These are phyloP conservation scores for Galaxias olidus DNA, from an alignment of 2,797 vertebrate genomes.

Conservation along the genomic window DNA sequence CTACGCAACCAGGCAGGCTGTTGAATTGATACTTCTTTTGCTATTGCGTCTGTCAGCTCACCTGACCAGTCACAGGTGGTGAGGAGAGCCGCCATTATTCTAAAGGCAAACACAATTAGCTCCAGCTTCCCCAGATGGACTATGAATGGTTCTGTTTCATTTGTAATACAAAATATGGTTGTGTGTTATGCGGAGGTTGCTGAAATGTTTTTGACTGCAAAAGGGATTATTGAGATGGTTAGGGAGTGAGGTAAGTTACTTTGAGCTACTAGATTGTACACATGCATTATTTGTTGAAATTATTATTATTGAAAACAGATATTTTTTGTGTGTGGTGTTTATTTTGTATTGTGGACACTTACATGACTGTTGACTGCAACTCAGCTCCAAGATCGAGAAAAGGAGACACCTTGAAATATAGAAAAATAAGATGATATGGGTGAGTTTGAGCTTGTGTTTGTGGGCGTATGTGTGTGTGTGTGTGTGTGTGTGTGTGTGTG, in stretches of 20 bases:
- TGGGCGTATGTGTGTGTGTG: slow-evolving; percentile 4
- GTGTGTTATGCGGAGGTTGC: no score
- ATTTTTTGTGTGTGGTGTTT: slow-evolving; percentile 14
- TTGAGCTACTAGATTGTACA: slow-evolving; percentile 16
- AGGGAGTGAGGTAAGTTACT: slow-evolving; percentile 9
- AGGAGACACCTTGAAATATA: neutral
- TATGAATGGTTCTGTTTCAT: slow-evolving; percentile 37
- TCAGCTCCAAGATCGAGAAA: slow-evolving; percentile 9
- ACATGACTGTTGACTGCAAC: slow-evolving; percentile 41
- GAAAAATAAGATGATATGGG: slow-evolving; percentile 12
- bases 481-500: slow-evolving; percentile 18
- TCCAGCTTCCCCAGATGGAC: slow-evolving; percentile 29
- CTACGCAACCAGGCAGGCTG: neutral
- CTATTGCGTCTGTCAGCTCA: slow-evolving; percentile 37
- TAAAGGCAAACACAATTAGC: slow-evolving; percentile 54
- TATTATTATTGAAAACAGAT: slow-evolving; percentile 26
- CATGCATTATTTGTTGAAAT: slow-evolving; percentile 34
- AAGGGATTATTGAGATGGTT: neutral
- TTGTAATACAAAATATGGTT: no score
- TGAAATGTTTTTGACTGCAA: slow-evolving; percentile 16
- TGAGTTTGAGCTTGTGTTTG: slow-evolving; percentile 14
- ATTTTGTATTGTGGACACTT: slow-evolving; percentile 26
- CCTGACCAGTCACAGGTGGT: slow-evolving; percentile 51
- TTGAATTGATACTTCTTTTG: slow-evolving; percentile 46
- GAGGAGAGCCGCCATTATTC: slow-evolving; percentile 39